Percentiles rank a stretch among this genome's conserved stretches.
Evolutionary conservation across 2,113 vertebrate genomes (phyloP).

Genomic region (Peromyscus californicus): DNA sequence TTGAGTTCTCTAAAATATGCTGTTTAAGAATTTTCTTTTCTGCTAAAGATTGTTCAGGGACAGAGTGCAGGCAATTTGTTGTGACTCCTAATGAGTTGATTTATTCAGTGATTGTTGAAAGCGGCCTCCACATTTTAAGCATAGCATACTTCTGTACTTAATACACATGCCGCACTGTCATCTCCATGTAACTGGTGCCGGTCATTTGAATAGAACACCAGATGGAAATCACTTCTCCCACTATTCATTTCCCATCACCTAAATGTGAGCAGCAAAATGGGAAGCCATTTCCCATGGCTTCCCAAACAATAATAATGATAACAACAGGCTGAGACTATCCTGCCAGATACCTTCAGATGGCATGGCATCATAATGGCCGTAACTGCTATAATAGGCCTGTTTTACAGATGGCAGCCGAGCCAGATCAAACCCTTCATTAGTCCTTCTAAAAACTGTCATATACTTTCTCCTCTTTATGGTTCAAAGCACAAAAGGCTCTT

Average conservation of each 20-base stretch:
- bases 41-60: conserved; percentile 7
- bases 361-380: conserved; percentile 62
- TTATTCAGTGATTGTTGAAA: conserved; percentile 38
- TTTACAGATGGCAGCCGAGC: conserved; percentile 73
- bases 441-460: conserved; percentile 76
- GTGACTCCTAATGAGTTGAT: not conserved
- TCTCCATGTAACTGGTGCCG: not conserved
- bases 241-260: conserved; percentile 57
- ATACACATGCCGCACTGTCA: not conserved
- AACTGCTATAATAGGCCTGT: conserved; percentile 70
- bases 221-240: conserved; percentile 69
- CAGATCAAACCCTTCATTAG: conserved; percentile 73
- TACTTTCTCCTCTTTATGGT: conserved; percentile 69
- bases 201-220: conserved; percentile 68
- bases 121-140: conserved; percentile 1
- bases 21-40: not conserved
- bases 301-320: conserved; percentile 71
- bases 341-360: conserved; percentile 60
- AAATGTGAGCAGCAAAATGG: conserved; percentile 63
- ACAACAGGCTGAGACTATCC: conserved; percentile 36
- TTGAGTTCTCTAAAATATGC: not conserved
- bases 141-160: not conserved
- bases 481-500: conserved; percentile 74
- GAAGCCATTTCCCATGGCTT: conserved; percentile 60
- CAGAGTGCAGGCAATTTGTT: not conserved